These are phyloP conservation scores for Mormyrus lacerda DNA, from an alignment of 2,113 vertebrate species.

Conservation along the genomic window DNA sequence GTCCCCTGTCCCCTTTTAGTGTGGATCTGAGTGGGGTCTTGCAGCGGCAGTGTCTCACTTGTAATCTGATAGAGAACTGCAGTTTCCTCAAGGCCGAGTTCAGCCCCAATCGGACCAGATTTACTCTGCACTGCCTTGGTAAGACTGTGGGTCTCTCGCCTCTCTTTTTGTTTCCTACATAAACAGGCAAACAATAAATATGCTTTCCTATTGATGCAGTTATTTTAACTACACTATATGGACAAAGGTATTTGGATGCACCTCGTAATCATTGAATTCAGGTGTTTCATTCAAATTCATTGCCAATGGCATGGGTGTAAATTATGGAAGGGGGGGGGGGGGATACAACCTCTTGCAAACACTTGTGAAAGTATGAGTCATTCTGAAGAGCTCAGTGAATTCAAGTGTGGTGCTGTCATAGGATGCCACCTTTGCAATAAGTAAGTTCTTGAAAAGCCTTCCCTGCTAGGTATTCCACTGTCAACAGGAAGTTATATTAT, in stretches of 20 bases:
- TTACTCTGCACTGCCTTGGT: constrained; percentile 69
- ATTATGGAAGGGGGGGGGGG: too few species aligned
- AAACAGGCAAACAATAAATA: neutral
- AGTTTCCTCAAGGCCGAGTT: constrained; percentile 61
- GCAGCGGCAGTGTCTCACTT: constrained; percentile 66
- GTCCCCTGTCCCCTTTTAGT: constrained; percentile 34
- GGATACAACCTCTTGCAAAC: neutral
- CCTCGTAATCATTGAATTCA: neutral
- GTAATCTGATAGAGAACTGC: constrained; percentile 61
- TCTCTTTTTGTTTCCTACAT: neutral
- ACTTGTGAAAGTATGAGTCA: neutral
- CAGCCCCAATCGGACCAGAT: constrained; percentile 62
- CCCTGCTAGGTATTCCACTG: neutral
- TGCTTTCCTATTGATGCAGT: neutral
- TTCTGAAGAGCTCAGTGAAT: neutral
- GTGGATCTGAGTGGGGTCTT: constrained; percentile 62
- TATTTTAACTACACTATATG: neutral
- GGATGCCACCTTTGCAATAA: neutral
- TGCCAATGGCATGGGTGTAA: neutral
- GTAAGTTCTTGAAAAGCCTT: neutral
- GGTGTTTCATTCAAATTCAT: neutral
- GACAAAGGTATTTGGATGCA: neutral
- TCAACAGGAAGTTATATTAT: neutral
- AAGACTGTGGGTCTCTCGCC: constrained; percentile 5
- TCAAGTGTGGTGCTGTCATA: neutral